phyloP scores from a whole-genome alignment of 2,797 vertebrate genomes.

The Gouania willdenowi region DNA sequence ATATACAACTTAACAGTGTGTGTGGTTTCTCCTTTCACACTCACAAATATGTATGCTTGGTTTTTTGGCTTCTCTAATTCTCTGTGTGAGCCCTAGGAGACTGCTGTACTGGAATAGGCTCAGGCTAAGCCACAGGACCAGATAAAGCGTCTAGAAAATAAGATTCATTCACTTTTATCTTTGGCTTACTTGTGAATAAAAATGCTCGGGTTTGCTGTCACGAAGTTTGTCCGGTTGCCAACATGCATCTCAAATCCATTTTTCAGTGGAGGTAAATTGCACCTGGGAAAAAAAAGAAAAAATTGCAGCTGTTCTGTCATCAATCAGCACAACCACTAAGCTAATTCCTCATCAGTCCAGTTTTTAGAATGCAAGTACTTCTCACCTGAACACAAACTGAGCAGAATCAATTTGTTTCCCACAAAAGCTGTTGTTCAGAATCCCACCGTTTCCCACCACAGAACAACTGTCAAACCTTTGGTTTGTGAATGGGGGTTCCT shows the following conservation, averaged over 20 bases:
- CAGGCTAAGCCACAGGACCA: too few species aligned
- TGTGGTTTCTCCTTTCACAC: too few species aligned
- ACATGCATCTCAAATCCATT: conserved; percentile 80
- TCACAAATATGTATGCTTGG: too few species aligned
- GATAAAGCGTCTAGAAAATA: too few species aligned
- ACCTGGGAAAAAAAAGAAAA: conserved; percentile 64
- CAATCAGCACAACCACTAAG: background rate
- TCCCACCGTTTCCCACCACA: conserved; percentile 90
- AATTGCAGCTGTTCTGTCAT: too few species aligned
- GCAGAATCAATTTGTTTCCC: conserved; percentile 84
- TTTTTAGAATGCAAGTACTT: background rate
- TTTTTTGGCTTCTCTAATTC: too few species aligned
- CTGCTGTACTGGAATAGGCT: too few species aligned
- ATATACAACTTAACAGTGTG: too few species aligned
- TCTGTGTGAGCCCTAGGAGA: too few species aligned
- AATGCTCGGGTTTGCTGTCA: conserved; percentile 92
- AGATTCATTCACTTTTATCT: background rate
- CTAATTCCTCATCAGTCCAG: background rate
- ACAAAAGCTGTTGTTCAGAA: conserved; percentile 84
- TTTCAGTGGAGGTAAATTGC: conserved; percentile 86
- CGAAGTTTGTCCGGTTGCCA: conserved; percentile 86
- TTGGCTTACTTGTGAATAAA: conserved; percentile 81
- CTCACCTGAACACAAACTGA: conserved; percentile 88
- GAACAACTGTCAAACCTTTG: conserved; percentile 81
- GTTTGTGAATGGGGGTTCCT: conserved; percentile 68